Conservation (phyloP, 2,113 vertebrate species). For the Pyxicephalus adspersus region DNA sequence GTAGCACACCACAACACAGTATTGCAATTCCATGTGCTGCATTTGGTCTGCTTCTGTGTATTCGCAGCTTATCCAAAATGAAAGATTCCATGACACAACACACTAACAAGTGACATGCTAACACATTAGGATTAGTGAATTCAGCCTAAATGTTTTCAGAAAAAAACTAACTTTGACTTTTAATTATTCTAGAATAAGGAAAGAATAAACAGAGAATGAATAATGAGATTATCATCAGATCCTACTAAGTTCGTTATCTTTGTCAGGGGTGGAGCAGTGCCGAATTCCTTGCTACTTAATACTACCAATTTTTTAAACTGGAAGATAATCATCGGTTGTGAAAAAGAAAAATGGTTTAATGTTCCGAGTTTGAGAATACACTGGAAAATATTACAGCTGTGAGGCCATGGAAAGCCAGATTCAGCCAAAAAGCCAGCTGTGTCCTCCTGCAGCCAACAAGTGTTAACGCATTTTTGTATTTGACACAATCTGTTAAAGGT, state of each 20-base stretch:
- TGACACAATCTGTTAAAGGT: conserved; percentile 13
- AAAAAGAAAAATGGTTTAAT: conserved; percentile 44
- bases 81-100: no score
- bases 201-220: neutral
- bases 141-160: no score
- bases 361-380: conserved; percentile 32
- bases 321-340: conserved; percentile 41
- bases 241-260: conserved; percentile 1
- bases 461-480: neutral
- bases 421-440: conserved; percentile 34
- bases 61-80: no score
- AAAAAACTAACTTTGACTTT: neutral
- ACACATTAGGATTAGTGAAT: no score
- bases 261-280: neutral
- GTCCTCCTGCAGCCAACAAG: conserved; percentile 15
- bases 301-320: conserved; percentile 18
- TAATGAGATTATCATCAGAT: conserved; percentile 31
- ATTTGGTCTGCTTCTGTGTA: no score
- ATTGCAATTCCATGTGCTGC: no score
- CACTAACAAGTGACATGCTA: no score
- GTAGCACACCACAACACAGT: no score
- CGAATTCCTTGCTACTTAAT: conserved; percentile 32
- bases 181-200: neutral
- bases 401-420: conserved; percentile 22
- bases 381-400: conserved; percentile 45